phyloP scores from a whole-genome alignment of 2,888 invertebrate genomes.

The Podabrus alpinus region DNA sequence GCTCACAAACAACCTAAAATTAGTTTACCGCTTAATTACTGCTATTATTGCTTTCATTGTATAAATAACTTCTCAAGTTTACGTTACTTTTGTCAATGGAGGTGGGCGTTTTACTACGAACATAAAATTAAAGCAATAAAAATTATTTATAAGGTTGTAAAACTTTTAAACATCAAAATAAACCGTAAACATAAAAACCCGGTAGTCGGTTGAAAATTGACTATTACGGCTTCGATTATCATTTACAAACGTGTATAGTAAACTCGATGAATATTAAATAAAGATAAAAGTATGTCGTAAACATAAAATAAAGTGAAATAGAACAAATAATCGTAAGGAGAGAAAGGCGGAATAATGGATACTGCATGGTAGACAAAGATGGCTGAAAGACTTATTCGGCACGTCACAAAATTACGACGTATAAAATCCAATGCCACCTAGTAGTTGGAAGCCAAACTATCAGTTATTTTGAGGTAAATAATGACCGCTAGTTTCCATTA shows the following conservation, averaged over 20 bases:
- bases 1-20: neutral
- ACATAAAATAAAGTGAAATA: constrained; percentile 15
- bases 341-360: neutral
- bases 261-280: constrained; percentile 19
- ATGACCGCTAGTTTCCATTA: neutral
- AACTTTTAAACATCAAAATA: constrained; percentile 46
- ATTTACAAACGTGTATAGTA: neutral
- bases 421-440: constrained; percentile 48
- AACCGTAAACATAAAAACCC: constrained; percentile 45
- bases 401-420: constrained; percentile 28
- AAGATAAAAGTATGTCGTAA: constrained; percentile 17
- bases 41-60: neutral
- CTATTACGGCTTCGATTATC: constrained; percentile 41
- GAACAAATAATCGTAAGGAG: constrained; percentile 13
- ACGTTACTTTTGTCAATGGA: constrained; percentile 21
- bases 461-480: constrained; percentile 1
- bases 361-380: constrained; percentile 4
- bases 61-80: neutral
- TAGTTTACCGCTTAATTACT: neutral
- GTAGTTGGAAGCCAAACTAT: constrained; percentile 49
- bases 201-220: constrained; percentile 33
- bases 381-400: constrained; percentile 15
- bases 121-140: constrained; percentile 28
- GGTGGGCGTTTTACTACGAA: constrained; percentile 24
- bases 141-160: constrained; percentile 37